Conservation (phyloP, 2,888 invertebrate species). For the Dicranocentrus wangi region DNA sequence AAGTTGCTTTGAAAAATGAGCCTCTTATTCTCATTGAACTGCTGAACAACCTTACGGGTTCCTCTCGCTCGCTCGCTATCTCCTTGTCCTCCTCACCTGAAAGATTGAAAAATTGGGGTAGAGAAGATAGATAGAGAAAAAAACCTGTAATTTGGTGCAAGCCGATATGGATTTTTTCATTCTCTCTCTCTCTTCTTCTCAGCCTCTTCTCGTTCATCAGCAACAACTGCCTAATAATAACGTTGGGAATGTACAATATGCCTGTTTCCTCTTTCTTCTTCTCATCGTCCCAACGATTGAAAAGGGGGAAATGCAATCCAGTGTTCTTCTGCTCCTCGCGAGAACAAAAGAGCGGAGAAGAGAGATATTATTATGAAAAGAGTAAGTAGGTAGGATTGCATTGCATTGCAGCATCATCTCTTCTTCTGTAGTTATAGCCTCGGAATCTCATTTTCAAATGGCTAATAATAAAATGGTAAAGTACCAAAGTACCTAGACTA, state of each 20-base stretch:
- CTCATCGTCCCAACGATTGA: not conserved
- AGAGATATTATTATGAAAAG: no score
- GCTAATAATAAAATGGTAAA: slow-evolving; percentile 40
- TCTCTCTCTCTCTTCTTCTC: not conserved
- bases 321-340: no score
- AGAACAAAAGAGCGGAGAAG: slow-evolving; percentile 43
- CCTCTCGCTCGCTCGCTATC: no score
- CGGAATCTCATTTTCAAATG: slow-evolving; percentile 46
- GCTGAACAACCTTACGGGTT: slow-evolving; percentile 55
- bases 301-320: no score
- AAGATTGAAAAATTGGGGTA: slow-evolving; percentile 64
- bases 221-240: slow-evolving; percentile 32
- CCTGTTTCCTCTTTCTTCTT: not conserved
- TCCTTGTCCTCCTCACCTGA: slow-evolving; percentile 58
- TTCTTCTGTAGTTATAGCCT: slow-evolving; percentile 19
- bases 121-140: slow-evolving; percentile 41
- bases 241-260: slow-evolving; percentile 4
- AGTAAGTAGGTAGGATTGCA: no score
- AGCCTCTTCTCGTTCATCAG: slow-evolving; percentile 20
- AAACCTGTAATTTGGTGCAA: slow-evolving; percentile 57
- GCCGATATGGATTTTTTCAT: not conserved
- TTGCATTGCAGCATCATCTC: no score
- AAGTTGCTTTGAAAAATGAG: slow-evolving; percentile 57
- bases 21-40: slow-evolving; percentile 17
- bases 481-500: slow-evolving; percentile 32